These are phyloP conservation scores for Regulus satrapa DNA, from an alignment of 2,113 vertebrate species.

Conservation along the genomic window DNA sequence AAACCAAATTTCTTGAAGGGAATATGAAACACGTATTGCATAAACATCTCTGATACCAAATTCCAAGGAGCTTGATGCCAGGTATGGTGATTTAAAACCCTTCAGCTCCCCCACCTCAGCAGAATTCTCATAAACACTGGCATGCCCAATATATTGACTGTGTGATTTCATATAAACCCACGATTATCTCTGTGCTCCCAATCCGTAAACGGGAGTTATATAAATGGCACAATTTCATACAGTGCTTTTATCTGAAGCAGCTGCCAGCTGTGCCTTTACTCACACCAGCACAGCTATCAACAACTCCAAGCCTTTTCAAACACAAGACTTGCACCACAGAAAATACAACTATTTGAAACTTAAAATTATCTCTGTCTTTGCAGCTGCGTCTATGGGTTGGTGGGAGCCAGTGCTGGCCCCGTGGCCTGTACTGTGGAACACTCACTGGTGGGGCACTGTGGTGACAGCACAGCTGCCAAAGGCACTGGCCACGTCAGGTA, in stretches of 20 bases:
- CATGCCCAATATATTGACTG: background rate
- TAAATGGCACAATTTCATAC: constrained; percentile 7
- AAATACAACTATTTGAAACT: background rate
- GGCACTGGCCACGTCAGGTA: background rate
- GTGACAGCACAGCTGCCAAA: background rate
- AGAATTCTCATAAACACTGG: background rate
- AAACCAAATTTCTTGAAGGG: background rate
- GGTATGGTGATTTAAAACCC: background rate
- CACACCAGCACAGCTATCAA: constrained; percentile 20
- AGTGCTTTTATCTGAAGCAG: constrained; percentile 5
- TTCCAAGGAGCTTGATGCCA: background rate
- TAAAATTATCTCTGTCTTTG: background rate
- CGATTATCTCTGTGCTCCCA: background rate
- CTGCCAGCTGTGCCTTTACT: constrained; percentile 2
- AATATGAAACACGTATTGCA: background rate
- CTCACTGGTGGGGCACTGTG: background rate
- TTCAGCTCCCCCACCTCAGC: background rate
- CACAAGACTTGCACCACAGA: background rate
- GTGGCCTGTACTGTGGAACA: background rate
- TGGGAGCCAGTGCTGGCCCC: background rate
- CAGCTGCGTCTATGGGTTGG: background rate
- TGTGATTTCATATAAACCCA: background rate
- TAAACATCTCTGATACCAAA: background rate
- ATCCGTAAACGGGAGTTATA: background rate
- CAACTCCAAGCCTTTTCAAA: background rate